These are phyloP conservation scores for Adineta ricciae DNA, from an alignment of 2,888 invertebrate species.

Conservation along the genomic window DNA sequence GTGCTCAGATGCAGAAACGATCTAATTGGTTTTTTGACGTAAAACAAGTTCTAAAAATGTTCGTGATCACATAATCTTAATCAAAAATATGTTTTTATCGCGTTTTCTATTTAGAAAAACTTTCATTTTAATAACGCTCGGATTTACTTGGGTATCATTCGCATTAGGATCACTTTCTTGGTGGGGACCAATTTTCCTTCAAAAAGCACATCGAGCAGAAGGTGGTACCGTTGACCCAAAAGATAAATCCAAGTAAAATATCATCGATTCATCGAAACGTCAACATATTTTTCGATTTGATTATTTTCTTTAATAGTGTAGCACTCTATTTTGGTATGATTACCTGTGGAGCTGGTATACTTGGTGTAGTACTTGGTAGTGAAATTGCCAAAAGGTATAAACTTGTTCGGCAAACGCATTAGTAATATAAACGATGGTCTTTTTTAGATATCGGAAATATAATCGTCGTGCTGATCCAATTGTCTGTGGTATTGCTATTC, in stretches of 20 bases:
- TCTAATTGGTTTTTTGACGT: background rate
- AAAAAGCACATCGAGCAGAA: slow-evolving; percentile 37
- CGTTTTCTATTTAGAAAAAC: slow-evolving; percentile 60
- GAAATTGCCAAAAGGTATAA: slow-evolving; percentile 39
- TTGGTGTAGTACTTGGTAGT: slow-evolving; percentile 83
- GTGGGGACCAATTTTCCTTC: slow-evolving; percentile 87
- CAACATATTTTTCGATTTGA: background rate
- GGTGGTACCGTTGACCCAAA: slow-evolving; percentile 36
- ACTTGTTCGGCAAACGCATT: background rate
- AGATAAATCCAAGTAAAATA: slow-evolving; percentile 35
- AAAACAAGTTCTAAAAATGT: background rate
- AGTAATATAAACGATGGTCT: background rate
- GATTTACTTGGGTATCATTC: slow-evolving; percentile 93
- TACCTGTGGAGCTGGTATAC: slow-evolving; percentile 78
- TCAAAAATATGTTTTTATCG: slow-evolving; percentile 12
- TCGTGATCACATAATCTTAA: background rate
- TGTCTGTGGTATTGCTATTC: slow-evolving; percentile 77
- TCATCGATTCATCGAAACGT: background rate
- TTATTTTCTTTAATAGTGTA: slow-evolving; percentile 54
- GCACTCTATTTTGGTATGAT: slow-evolving; percentile 77
- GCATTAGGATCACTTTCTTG: slow-evolving; percentile 89
- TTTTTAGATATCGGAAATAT: slow-evolving; percentile 5
- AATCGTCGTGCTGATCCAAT: slow-evolving; percentile 69
- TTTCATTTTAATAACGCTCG: slow-evolving; percentile 80
- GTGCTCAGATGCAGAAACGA: slow-evolving; percentile 54